Conservation (phyloP, 2,888 invertebrate genomes). For the Erynnis tages region DNA sequence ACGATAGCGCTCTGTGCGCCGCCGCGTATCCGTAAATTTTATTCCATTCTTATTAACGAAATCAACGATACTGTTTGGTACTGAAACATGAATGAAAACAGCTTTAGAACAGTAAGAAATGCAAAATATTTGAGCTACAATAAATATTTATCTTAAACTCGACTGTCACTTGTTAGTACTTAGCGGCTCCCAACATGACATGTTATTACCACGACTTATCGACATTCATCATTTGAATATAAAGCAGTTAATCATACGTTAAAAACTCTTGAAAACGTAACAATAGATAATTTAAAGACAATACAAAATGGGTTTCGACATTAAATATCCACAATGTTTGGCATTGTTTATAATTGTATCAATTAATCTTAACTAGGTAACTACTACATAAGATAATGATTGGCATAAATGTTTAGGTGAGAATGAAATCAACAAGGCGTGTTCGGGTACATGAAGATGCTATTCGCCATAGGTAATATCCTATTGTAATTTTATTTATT, state of each 20-base stretch:
- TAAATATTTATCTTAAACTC: constrained; percentile 4
- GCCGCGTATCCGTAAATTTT: constrained; percentile 56
- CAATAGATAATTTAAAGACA: no score
- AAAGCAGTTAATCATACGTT: no score
- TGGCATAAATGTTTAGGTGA: constrained; percentile 80
- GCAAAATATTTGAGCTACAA: neutral
- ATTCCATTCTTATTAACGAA: constrained; percentile 30
- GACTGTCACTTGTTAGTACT: no score
- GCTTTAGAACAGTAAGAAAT: neutral
- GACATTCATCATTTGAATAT: no score
- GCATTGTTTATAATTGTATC: no score
- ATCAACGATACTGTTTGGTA: constrained; percentile 13
- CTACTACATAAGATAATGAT: constrained; percentile 41
- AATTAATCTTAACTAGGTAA: constrained; percentile 9
- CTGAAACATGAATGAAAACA: constrained; percentile 11
- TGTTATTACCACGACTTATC: no score
- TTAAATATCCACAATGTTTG: no score
- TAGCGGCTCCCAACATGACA: no score
- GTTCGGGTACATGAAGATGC: constrained; percentile 80
- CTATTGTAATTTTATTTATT: constrained; percentile 46
- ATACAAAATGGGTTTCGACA: no score
- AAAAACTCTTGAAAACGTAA: no score
- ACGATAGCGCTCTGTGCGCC: constrained; percentile 52
- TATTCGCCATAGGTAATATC: constrained; percentile 79
- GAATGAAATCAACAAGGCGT: constrained; percentile 79